Evolutionary conservation across 2,113 vertebrate genomes (phyloP).

Genomic region (Poeciliopsis prolifica): DNA sequence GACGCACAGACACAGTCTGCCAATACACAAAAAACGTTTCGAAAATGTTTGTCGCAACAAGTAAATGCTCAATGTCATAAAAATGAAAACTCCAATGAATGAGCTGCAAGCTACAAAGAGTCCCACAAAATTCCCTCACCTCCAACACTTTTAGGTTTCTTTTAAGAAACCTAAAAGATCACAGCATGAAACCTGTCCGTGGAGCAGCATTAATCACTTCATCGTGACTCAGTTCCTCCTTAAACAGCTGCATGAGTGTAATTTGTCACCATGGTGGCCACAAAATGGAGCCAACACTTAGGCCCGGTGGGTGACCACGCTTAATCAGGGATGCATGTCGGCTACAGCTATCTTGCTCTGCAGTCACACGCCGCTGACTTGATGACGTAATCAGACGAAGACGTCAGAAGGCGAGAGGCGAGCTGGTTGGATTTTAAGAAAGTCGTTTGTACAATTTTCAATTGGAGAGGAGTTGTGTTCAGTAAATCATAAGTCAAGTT

Average conservation of each 20-base stretch:
- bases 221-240: constrained; percentile 28
- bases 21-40: not conserved
- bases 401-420: not conserved
- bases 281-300: constrained; percentile 45
- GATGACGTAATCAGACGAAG: constrained; percentile 17
- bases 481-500: not conserved
- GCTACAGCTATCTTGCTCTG: constrained; percentile 20
- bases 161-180: constrained; percentile 2
- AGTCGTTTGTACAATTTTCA: not conserved
- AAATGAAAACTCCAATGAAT: not conserved
- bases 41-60: not conserved
- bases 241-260: constrained; percentile 31
- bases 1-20: not conserved
- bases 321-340: constrained; percentile 38
- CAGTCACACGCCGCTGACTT: constrained; percentile 21
- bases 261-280: constrained; percentile 51
- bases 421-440: not conserved
- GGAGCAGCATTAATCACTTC: constrained; percentile 13
- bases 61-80: not conserved
- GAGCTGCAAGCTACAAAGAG: not conserved
- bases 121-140: constrained; percentile 5
- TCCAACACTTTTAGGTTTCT: not conserved
- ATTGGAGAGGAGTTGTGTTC: not conserved
- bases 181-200: constrained; percentile 12
- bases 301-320: constrained; percentile 31